Evolutionary conservation across 2,888 invertebrate species (phyloP).

Genomic region (Beris chalybata): DNA sequence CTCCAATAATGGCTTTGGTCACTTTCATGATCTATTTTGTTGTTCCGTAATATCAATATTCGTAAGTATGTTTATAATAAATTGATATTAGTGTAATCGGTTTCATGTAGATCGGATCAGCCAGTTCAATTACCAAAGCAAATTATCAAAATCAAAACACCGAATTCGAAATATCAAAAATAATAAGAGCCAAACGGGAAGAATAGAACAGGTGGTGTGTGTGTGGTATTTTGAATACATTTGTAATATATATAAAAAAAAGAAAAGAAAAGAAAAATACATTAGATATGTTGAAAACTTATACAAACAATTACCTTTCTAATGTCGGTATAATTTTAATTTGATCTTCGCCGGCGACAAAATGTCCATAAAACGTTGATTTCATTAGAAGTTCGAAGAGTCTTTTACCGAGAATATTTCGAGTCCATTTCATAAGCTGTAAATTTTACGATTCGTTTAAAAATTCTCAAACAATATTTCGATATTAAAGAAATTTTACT

Average conservation of each 20-base stretch:
- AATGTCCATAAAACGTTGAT: constrained; percentile 96
- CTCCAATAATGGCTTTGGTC: constrained; percentile 75
- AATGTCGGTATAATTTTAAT: constrained; percentile 82
- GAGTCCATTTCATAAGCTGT: constrained; percentile 83
- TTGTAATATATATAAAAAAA: constrained; percentile 42
- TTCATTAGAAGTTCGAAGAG: constrained; percentile 87
- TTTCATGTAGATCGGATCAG: no score
- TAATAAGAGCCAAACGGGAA: neutral
- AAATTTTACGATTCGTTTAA: constrained; percentile 32
- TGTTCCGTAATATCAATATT: neutral
- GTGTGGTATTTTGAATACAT: neutral
- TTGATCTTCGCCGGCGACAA: constrained; percentile 96
- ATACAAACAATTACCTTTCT: constrained; percentile 62
- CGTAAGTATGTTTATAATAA: no score
- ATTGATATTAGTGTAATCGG: no score
- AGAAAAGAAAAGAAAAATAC: constrained; percentile 44
- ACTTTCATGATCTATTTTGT: constrained; percentile 79
- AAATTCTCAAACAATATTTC: neutral
- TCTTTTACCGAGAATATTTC: constrained; percentile 74
- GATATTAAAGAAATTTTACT: neutral
- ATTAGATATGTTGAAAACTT: constrained; percentile 45
- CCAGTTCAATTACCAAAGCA: constrained; percentile 1
- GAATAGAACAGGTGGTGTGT: neutral
- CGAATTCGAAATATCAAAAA: neutral
- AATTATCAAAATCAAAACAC: neutral